These are phyloP conservation scores for Podilymbus podiceps DNA, from an alignment of 2,113 vertebrate genomes.

Conservation along the genomic window DNA sequence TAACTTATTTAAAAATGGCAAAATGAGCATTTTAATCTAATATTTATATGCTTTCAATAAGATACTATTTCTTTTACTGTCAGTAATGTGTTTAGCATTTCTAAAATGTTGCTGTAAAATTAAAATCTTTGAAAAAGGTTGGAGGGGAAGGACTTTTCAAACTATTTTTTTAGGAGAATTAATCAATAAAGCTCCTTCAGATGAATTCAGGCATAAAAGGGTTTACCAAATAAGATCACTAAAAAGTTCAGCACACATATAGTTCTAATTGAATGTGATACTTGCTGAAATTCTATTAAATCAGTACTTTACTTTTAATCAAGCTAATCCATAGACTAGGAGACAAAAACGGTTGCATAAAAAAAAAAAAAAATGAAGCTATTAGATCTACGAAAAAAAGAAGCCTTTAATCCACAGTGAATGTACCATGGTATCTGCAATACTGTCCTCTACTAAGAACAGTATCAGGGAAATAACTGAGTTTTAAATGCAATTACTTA, in stretches of 20 bases:
- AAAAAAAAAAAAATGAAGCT: background rate
- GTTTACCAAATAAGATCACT: background rate
- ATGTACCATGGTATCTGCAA: background rate
- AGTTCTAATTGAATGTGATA: slow-evolving; percentile 7
- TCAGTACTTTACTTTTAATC: slow-evolving; percentile 40
- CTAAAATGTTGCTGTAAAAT: background rate
- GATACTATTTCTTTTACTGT: background rate
- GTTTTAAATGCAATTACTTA: slow-evolving; percentile 29
- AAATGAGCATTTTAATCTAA: background rate
- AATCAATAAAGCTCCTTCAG: background rate
- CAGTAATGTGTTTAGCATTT: background rate
- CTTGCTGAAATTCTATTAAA: slow-evolving; percentile 18
- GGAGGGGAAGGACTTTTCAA: background rate
- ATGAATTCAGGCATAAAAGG: background rate
- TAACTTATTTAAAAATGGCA: background rate
- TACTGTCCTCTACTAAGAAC: background rate
- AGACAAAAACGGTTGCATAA: slow-evolving; percentile 12
- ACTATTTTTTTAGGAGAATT: background rate
- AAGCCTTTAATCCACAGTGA: background rate
- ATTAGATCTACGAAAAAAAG: background rate
- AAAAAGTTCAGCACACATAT: background rate
- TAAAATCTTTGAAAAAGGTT: background rate
- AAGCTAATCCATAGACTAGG: slow-evolving; percentile 10
- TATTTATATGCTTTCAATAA: background rate
- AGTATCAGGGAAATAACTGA: background rate